A percentile compares a stretch with the other conserved stretches of the same genome.
Evolutionary conservation across 1,140 invertebrate species (phyloP).

Genomic region (Pseudoatta argentina): DNA sequence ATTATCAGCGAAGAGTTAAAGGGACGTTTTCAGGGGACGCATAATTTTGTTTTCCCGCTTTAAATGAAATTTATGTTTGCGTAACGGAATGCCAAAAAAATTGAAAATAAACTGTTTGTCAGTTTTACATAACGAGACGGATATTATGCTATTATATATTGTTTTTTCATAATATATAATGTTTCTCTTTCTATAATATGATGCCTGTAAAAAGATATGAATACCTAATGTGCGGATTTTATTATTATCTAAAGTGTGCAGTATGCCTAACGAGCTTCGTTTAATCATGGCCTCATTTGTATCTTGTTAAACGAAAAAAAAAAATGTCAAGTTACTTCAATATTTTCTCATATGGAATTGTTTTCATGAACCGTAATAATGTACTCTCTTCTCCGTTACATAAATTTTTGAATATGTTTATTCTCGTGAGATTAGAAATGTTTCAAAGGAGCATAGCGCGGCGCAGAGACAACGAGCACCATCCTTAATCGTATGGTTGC

Average conservation of each 20-base stretch:
- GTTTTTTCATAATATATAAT: not conserved
- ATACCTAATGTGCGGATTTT: not conserved
- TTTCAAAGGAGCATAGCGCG: not conserved
- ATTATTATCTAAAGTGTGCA: not conserved
- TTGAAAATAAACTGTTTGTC: constrained; percentile 22
- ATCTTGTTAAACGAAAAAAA: constrained; percentile 3
- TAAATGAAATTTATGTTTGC: constrained; percentile 36
- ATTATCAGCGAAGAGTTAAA: constrained; percentile 34
- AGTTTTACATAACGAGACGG: not conserved
- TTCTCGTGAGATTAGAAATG: not conserved
- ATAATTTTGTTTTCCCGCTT: constrained; percentile 46
- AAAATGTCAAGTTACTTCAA: not conserved
- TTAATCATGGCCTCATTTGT: not conserved
- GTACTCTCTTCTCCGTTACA: not conserved
- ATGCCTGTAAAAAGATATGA: not conserved
- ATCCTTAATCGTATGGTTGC: constrained; percentile 38
- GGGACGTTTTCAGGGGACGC: constrained; percentile 7
- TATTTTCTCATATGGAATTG: not conserved
- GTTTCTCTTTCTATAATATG: not conserved
- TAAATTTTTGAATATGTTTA: not conserved
- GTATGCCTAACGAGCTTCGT: not conserved
- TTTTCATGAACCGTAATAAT: not conserved
- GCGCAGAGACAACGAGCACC: not conserved
- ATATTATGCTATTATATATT: constrained; percentile 4
- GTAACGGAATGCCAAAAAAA: constrained; percentile 42